Base-by-base conservation (phyloP, 2,113 vertebrate species). In the Podarcis muralis region DNA sequence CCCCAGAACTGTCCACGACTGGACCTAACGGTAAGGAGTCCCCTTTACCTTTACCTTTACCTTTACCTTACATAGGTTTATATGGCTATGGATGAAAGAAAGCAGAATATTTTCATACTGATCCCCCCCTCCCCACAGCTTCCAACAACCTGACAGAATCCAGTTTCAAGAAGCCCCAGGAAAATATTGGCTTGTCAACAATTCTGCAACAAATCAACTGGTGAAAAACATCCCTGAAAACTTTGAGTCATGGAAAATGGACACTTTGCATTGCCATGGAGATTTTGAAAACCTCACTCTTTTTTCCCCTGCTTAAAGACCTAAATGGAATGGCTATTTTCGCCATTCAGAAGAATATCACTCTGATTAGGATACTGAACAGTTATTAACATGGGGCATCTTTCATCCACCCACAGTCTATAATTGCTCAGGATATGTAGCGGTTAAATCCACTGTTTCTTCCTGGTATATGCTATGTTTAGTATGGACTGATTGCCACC, bases 391-490 rank as follows among this genome's bases (percentile, higher is more conserved):
- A 57, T 82, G 57, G 87, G 74, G 18, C 84, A 85, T 90, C 74
- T 90, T 30, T 80, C 84, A 78, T 87, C 81, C 92, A 43, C n/a
- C 6, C 83, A 32, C 6, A 93, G 62, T 78, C 83, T 88, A 5
- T 91, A 92, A 92, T 88, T 94, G 94, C 88, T 89, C 86, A 82
- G 87, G 76, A 59, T 32, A 90, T 57, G 53, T 87, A 85, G 18
- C 30, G 78, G 35, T 77, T 90, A 90, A 90, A 91, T 93, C 92
- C 86, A 77, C 71, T 82, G 40, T 69, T 89, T 84, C 84, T 9
- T 91, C 3, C 62, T 90, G 62, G 59, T 30, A 3, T 27, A 3
- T 32, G 74, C 59, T 86, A 78, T 0, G 0, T 87, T 89, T 88
- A 15, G 35, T 71, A 2, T 30, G 65, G 57, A 88, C n/a, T 88